Conservation (phyloP, 2,113 vertebrate genomes). For the Aleadryas rufinucha region DNA sequence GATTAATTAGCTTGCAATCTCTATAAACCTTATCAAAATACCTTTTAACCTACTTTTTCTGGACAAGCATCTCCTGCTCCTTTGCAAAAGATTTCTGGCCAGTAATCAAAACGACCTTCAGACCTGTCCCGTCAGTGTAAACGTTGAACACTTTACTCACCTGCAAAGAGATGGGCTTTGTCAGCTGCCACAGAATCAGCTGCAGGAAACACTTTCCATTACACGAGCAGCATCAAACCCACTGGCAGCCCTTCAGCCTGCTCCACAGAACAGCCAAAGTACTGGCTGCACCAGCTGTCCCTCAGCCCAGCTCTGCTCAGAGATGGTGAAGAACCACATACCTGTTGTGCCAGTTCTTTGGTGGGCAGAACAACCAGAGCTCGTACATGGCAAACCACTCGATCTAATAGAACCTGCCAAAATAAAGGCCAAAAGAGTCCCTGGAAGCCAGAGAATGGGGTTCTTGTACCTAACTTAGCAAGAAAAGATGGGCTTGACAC, state of each 20-base stretch:
- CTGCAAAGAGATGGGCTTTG: constrained; percentile 54
- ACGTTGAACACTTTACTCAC: constrained; percentile 88
- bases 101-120: constrained; percentile 83
- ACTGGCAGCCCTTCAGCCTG: background rate
- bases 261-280: background rate
- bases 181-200: background rate
- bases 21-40: background rate
- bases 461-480: background rate
- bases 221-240: background rate
- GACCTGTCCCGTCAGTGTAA: constrained; percentile 80
- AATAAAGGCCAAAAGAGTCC: background rate
- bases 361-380: constrained; percentile 90
- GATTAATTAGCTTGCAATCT: background rate
- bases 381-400: constrained; percentile 85
- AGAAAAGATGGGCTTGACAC: background rate
- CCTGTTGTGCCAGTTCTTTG: constrained; percentile 96
- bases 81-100: constrained; percentile 86
- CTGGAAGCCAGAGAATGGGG: background rate
- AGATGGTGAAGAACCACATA: background rate
- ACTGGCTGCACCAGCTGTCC: background rate
- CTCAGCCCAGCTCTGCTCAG: background rate
- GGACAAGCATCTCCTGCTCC: constrained; percentile 84
- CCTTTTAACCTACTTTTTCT: constrained; percentile 77
- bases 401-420: constrained; percentile 78
- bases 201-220: background rate